A percentile compares a stretch with the other conserved stretches of the same genome.
Evolutionary conservation across 2,797 vertebrate species (phyloP).

Genomic region (Serranus cabrilla): DNA sequence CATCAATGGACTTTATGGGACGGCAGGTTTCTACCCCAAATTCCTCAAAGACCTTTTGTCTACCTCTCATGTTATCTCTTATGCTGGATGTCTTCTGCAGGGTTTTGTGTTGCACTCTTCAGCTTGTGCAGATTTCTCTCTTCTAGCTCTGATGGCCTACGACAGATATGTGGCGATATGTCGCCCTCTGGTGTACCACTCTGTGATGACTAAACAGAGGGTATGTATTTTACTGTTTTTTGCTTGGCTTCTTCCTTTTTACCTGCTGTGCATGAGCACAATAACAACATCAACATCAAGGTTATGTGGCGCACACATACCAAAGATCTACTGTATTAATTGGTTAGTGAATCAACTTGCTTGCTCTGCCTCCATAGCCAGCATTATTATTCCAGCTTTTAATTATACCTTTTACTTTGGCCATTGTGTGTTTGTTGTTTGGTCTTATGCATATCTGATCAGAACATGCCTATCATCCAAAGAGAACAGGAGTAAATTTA

Average conservation of each 20-base stretch:
- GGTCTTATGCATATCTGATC: slow-evolving; percentile 61
- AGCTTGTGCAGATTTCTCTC: slow-evolving; percentile 1
- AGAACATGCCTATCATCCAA: slow-evolving; percentile 41
- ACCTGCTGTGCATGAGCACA: background rate
- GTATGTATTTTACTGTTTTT: background rate
- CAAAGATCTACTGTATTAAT: slow-evolving; percentile 61
- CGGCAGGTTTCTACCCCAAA: slow-evolving; percentile 69
- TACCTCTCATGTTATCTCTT: slow-evolving; percentile 44
- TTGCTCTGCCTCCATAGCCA: slow-evolving; percentile 33
- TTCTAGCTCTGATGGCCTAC: slow-evolving; percentile 55
- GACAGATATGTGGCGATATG: slow-evolving; percentile 75
- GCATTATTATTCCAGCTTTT: slow-evolving; percentile 2
- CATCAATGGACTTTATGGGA: slow-evolving; percentile 61
- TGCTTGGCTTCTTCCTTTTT: slow-evolving; percentile 2
- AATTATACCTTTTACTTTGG: slow-evolving; percentile 49
- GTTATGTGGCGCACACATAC: slow-evolving; percentile 64
- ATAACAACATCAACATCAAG: background rate
- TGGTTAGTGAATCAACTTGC: slow-evolving; percentile 13
- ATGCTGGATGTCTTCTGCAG: slow-evolving; percentile 60
- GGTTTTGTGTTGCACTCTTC: slow-evolving; percentile 65
- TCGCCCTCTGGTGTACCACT: slow-evolving; percentile 69
- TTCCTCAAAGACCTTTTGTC: slow-evolving; percentile 57
- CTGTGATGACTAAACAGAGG: slow-evolving; percentile 12
- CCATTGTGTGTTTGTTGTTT: slow-evolving; percentile 42
- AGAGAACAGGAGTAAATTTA: slow-evolving; percentile 64